Conservation (phyloP, 2,113 vertebrate species). For the Hemicordylus capensis region DNA sequence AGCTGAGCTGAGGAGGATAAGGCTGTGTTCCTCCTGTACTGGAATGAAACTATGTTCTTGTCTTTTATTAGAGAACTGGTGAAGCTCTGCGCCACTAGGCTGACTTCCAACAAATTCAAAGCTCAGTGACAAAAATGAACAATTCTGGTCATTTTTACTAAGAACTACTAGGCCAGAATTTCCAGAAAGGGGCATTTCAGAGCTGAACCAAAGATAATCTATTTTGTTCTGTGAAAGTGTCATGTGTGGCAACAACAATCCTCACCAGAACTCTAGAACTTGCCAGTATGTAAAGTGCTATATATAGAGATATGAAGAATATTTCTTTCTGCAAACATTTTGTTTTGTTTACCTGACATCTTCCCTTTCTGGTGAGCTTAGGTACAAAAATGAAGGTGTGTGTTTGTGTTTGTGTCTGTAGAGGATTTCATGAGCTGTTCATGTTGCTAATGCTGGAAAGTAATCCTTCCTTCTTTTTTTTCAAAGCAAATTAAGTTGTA, state of each 20-base stretch:
- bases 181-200: not conserved
- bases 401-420: constrained; percentile 33
- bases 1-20: constrained; percentile 11
- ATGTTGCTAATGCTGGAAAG: constrained; percentile 7
- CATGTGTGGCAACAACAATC: not conserved
- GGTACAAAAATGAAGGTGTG: constrained; percentile 1
- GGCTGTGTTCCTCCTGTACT: constrained; percentile 35
- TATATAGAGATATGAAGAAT: not conserved
- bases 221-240: not conserved
- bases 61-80: constrained; percentile 5
- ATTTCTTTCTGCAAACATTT: not conserved
- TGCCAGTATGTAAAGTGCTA: not conserved
- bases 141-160: constrained; percentile 28
- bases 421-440: constrained; percentile 21
- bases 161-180: not conserved
- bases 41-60: not conserved
- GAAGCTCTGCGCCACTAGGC: constrained; percentile 47
- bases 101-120: constrained; percentile 20
- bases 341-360: constrained; percentile 32
- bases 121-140: constrained; percentile 31
- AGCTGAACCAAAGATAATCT: not conserved
- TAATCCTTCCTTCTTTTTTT: not conserved
- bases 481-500: constrained; percentile 18
- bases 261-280: not conserved
- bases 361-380: constrained; percentile 2